These are phyloP conservation scores for Erethizon dorsatum DNA, from an alignment of 2,797 vertebrate genomes.

Conservation along the genomic window DNA sequence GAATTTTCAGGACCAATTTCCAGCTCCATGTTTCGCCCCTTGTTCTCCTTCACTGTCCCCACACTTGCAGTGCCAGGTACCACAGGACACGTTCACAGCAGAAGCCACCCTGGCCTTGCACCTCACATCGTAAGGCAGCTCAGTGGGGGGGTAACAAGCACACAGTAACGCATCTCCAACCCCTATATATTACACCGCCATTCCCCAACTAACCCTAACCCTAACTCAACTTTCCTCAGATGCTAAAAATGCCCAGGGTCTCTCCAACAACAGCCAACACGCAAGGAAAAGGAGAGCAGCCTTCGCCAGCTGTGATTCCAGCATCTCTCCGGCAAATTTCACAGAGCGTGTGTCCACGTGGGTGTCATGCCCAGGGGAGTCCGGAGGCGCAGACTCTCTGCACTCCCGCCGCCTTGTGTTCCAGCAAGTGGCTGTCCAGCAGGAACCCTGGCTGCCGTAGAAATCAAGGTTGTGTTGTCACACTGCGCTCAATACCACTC, in stretches of 20 bases:
- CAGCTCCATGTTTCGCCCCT: not conserved
- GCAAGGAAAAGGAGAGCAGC: not conserved
- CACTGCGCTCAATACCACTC: not conserved
- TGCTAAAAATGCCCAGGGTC: not conserved
- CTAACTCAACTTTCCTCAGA: not conserved
- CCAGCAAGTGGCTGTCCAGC: not conserved
- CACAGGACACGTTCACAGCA: accelerated
- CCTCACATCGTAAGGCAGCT: not conserved
- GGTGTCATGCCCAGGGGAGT: accelerated
- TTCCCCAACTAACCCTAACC: not conserved
- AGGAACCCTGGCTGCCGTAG: not conserved
- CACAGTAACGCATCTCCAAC: not conserved
- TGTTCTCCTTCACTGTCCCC: not conserved
- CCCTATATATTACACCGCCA: not conserved
- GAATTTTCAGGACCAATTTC: slow-evolving; percentile 8
- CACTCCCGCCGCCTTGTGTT: not conserved
- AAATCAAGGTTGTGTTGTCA: not conserved
- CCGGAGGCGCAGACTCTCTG: not conserved
- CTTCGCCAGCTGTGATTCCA: accelerated
- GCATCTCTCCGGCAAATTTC: not conserved
- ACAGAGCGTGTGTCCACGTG: accelerated
- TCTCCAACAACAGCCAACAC: not conserved
- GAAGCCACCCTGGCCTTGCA: not conserved
- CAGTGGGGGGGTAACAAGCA: not conserved
- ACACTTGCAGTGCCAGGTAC: not conserved